Evolutionary conservation across 2,113 vertebrate genomes (phyloP), one percentile per base, ranked within the genome.

Genomic region (Mus spicilegus): DNA sequence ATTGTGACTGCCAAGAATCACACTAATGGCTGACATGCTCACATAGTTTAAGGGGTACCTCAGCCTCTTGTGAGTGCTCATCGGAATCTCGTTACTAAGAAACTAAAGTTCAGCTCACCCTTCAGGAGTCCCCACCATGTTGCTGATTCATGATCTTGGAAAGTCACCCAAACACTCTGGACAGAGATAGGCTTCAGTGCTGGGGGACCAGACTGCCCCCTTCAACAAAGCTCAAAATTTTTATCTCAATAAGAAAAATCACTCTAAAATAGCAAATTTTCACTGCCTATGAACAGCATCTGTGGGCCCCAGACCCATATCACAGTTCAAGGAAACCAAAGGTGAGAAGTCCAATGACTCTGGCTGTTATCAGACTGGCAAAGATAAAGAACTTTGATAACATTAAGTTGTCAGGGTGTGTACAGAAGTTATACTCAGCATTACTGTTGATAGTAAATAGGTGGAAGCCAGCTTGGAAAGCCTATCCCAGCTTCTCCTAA

Each of bases 381-480:
- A 33, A 89, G 69, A 93, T 82, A n/a, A 90, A 70, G 36, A 56
- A 54, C 33, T 58, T 10, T 49, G 89, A 91, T 94, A 97, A 91
- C 56, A 67, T 36, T 33, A 14, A 16, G 7, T 73, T 30, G 39
- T 85, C 26, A 90, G 49, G 70, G 58, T 81, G 33, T 72, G 89
- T 19, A 13, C 12, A 30, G 58, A 80, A 76, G 65, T 92, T 63
- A 54, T 26, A n/a, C 65, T 42, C 75, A 63, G 81, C 56, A 24
- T n/a, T 13, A 54, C 14, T 16, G 54, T 20, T 22, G 73, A 81
- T 10, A 82, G 69, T 67, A 81, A 90, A 67, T 72, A 73, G 89
- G 91, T 0, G 46, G 61, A 22, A 20, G 63, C 14, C 72, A 54
- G 58, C 16, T 46, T 26, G 13, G 77, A 91, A 78, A 54, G 73